These are phyloP conservation scores for Quadroppia sp. DNA, from an alignment of 2,888 invertebrate genomes.

Conservation along the genomic window DNA sequence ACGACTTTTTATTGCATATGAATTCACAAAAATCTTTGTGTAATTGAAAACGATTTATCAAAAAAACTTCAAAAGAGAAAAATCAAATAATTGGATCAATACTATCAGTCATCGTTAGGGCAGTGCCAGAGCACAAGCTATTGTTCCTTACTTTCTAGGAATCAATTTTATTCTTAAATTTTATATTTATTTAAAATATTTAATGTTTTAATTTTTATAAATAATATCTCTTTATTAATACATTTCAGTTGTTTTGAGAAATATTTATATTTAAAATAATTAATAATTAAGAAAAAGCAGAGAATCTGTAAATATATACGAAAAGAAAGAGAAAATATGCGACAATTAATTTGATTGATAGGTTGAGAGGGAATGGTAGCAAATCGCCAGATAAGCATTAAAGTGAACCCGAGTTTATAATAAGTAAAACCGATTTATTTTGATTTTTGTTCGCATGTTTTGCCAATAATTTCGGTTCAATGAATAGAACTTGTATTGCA, in stretches of 20 bases:
- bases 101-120: conserved; percentile 26
- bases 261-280: too few relatives aligned
- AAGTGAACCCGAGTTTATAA: not conserved
- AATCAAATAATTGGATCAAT: conserved; percentile 34
- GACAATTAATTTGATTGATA: not conserved
- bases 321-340: not conserved
- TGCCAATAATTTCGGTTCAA: conserved; percentile 25
- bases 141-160: not conserved
- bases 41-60: conserved; percentile 38
- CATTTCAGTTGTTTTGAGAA: too few relatives aligned
- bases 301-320: too few relatives aligned
- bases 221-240: not conserved
- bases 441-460: conserved; percentile 32
- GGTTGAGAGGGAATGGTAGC: not conserved
- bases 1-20: conserved; percentile 6
- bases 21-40: conserved; percentile 20
- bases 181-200: not conserved
- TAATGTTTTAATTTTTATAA: not conserved
- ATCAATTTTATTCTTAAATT: not conserved
- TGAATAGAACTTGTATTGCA: not conserved
- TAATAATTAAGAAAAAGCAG: too few relatives aligned
- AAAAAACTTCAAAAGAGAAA: conserved; percentile 30
- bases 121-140: not conserved
- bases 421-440: conserved; percentile 24
- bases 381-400: conserved; percentile 8